Evolutionary conservation across 2,797 vertebrate species (phyloP).

Genomic region (Falco naumanni): DNA sequence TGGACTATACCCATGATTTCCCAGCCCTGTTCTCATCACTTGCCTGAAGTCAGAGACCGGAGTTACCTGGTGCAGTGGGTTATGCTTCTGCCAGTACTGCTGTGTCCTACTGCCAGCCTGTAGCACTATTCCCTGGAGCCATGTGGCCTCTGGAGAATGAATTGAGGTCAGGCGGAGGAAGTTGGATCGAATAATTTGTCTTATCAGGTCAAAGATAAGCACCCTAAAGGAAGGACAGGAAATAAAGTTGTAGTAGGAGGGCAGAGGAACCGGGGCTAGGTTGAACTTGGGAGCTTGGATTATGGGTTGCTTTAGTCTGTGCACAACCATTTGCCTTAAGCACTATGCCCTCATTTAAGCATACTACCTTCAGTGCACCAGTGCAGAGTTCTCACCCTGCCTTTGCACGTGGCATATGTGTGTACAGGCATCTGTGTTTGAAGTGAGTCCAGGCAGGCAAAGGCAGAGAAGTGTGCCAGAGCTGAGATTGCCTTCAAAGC

Average conservation of each 20-base stretch:
- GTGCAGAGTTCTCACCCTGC: not conserved
- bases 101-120: not conserved
- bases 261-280: not conserved
- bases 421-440: not conserved
- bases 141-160: not conserved
- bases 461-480: not conserved
- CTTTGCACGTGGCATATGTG: not conserved
- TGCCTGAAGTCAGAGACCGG: not conserved
- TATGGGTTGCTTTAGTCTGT: not conserved
- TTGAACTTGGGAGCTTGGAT: not conserved
- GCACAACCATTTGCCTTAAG: not conserved
- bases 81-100: not conserved
- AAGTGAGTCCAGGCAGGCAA: not conserved
- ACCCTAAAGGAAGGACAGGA: not conserved
- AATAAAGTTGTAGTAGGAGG: not conserved
- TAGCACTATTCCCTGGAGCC: not conserved
- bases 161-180: not conserved
- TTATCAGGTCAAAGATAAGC: not conserved
- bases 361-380: not conserved
- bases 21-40: not conserved
- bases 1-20: not conserved
- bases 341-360: not conserved
- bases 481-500: not conserved
- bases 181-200: not conserved
- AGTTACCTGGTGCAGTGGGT: not conserved